These are phyloP conservation scores for Girardinichthys multiradiatus DNA, from an alignment of 2,113 vertebrate genomes.

Conservation along the genomic window DNA sequence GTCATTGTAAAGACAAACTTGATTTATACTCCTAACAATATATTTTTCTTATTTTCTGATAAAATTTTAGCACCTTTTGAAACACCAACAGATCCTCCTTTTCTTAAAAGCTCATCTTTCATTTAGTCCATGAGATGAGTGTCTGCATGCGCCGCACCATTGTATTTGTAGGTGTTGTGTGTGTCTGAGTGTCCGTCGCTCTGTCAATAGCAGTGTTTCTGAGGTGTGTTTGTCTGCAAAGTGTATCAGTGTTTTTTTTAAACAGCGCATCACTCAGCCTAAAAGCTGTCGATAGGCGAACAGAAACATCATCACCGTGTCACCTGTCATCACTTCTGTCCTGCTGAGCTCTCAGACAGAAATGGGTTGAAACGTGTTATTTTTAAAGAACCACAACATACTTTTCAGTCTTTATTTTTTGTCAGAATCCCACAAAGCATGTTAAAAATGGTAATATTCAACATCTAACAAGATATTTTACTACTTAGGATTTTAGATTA, in stretches of 20 bases:
- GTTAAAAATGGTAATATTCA: not conserved
- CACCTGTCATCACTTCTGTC: slow-evolving; percentile 72
- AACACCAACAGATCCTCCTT: slow-evolving; percentile 85
- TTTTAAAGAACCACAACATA: not conserved
- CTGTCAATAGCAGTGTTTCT: slow-evolving; percentile 71
- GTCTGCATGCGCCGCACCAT: slow-evolving; percentile 81
- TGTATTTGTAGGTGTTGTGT: slow-evolving; percentile 62
- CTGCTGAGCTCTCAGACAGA: slow-evolving; percentile 50
- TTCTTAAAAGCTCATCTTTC: slow-evolving; percentile 78
- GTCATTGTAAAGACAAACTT: slow-evolving; percentile 98
- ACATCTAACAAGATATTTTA: not conserved
- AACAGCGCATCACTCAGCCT: slow-evolving; percentile 75
- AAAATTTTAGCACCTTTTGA: slow-evolving; percentile 99
- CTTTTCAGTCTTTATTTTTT: not conserved
- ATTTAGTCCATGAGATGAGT: slow-evolving; percentile 83
- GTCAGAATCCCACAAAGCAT: not conserved
- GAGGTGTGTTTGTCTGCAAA: slow-evolving; percentile 45
- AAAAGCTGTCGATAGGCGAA: slow-evolving; percentile 79
- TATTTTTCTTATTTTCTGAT: slow-evolving; percentile 98
- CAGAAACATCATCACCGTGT: slow-evolving; percentile 72
- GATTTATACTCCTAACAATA: slow-evolving; percentile 88
- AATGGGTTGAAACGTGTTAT: slow-evolving; percentile 33
- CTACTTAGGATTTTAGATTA: not conserved
- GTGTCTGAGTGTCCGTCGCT: slow-evolving; percentile 54
- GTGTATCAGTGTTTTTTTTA: slow-evolving; percentile 71